Evolutionary conservation across 2,888 invertebrate species (phyloP).

Genomic region (Corythucha ciliata): DNA sequence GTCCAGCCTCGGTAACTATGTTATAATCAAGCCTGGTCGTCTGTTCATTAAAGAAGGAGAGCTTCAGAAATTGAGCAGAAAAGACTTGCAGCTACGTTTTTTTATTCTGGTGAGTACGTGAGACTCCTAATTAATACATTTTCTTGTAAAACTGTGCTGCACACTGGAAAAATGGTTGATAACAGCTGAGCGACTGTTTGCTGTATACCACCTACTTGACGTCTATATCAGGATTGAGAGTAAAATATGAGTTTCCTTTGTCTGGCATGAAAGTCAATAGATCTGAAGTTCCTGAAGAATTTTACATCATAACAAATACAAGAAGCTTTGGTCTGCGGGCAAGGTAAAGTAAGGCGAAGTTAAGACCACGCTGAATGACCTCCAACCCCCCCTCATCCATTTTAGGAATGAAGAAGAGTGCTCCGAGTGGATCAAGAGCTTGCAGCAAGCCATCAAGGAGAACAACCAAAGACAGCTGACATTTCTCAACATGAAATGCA

Average conservation of each 20-base stretch:
- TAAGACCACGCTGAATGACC: background rate
- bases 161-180: no score
- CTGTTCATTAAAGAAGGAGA: slow-evolving; percentile 54
- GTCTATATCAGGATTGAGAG: slow-evolving; percentile 40
- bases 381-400: background rate
- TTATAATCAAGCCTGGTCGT: slow-evolving; percentile 48
- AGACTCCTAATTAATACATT: no score
- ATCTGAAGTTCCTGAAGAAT: slow-evolving; percentile 45
- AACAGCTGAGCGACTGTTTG: slow-evolving; percentile 44
- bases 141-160: no score
- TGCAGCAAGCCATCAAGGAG: slow-evolving; percentile 44
- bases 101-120: slow-evolving; percentile 52
- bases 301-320: slow-evolving; percentile 47
- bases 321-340: slow-evolving; percentile 49
- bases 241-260: slow-evolving; percentile 46
- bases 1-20: slow-evolving; percentile 42
- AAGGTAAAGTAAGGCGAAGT: slow-evolving; percentile 40
- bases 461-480: slow-evolving; percentile 42
- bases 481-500: slow-evolving; percentile 32
- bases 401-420: slow-evolving; percentile 44
- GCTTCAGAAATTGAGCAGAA: slow-evolving; percentile 54
- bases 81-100: slow-evolving; percentile 52
- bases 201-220: slow-evolving; percentile 43
- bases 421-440: slow-evolving; percentile 46
- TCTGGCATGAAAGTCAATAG: slow-evolving; percentile 46